phyloP scores from a whole-genome alignment of 2,113 vertebrate species.

The Thunnus maccoyii region DNA sequence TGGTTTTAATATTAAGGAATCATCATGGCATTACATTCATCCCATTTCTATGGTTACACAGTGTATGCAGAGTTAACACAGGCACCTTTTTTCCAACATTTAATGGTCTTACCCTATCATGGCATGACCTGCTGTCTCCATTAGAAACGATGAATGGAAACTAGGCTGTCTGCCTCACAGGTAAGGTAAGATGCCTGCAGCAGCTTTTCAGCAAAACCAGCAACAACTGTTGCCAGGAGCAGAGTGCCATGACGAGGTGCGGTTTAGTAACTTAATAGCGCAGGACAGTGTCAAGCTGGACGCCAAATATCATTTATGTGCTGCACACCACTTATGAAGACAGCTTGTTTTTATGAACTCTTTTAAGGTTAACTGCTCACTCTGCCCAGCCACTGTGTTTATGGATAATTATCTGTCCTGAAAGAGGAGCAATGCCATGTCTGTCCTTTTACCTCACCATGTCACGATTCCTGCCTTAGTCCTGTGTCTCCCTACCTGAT shows the following conservation, averaged over 20 bases:
- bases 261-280: conserved; percentile 50
- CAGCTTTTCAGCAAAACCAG: conserved; percentile 20
- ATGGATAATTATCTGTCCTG: conserved; percentile 26
- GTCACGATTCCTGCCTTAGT: too few relatives aligned
- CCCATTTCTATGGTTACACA: conserved; percentile 53
- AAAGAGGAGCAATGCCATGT: not conserved
- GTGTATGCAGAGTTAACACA: conserved; percentile 39
- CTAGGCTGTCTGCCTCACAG: conserved; percentile 36
- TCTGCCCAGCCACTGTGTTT: conserved; percentile 34
- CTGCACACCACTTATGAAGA: conserved; percentile 16
- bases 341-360: conserved; percentile 46
- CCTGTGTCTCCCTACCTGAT: too few relatives aligned
- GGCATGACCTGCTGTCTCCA: conserved; percentile 25
- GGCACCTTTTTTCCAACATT: not conserved
- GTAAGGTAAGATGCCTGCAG: conserved; percentile 49
- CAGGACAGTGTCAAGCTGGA: conserved; percentile 37
- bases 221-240: conserved; percentile 33
- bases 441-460: conserved; percentile 2
- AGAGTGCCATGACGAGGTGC: conserved; percentile 34
- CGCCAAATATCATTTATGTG: conserved; percentile 52
- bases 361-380: conserved; percentile 24
- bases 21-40: conserved; percentile 53
- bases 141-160: conserved; percentile 39
- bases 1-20: conserved; percentile 52
- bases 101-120: conserved; percentile 26